These are phyloP conservation scores for Carterocephalus palaemon DNA, from an alignment of 2,888 invertebrate species.

Conservation along the genomic window DNA sequence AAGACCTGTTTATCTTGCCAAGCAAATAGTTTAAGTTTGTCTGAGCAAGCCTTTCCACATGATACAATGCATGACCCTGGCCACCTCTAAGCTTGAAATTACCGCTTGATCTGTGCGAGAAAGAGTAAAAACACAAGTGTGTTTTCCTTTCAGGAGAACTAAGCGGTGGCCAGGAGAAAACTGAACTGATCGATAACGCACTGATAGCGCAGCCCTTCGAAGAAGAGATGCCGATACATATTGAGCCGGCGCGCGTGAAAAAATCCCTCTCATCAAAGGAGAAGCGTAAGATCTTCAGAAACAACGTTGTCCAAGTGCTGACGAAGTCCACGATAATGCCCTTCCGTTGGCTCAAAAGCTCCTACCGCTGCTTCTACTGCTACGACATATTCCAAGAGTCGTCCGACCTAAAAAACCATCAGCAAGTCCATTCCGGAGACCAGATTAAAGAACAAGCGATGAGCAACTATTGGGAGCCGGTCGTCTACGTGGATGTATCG, in stretches of 20 bases:
- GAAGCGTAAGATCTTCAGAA: conserved; percentile 57
- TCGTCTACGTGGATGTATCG: conserved; percentile 63
- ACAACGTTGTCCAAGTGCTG: conserved; percentile 60
- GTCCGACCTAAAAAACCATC: conserved; percentile 58
- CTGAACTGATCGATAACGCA: conserved; percentile 6
- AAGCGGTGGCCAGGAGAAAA: conserved; percentile 34
- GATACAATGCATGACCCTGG: conserved; percentile 40
- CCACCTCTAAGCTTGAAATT: conserved; percentile 47
- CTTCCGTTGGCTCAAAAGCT: conserved; percentile 69
- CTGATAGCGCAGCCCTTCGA: conserved; percentile 2
- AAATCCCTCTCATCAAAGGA: conserved; percentile 45
- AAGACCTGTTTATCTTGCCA: too few relatives aligned
- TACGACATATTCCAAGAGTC: conserved; percentile 70
- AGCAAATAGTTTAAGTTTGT: too few relatives aligned
- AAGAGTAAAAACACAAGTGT: conserved; percentile 39
- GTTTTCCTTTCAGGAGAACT: conserved; percentile 69
- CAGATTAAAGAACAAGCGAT: conserved; percentile 57
- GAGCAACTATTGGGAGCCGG: conserved; percentile 68
- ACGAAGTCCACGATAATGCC: conserved; percentile 64
- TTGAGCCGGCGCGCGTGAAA: conserved; percentile 8
- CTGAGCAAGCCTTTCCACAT: too few relatives aligned
- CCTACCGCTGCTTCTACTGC: conserved; percentile 70
- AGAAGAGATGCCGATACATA: conserved; percentile 7
- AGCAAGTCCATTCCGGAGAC: conserved; percentile 48
- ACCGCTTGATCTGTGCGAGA: conserved; percentile 10